phyloP scores from a whole-genome alignment of 2,888 invertebrate species.

The Eurytoma californica region DNA sequence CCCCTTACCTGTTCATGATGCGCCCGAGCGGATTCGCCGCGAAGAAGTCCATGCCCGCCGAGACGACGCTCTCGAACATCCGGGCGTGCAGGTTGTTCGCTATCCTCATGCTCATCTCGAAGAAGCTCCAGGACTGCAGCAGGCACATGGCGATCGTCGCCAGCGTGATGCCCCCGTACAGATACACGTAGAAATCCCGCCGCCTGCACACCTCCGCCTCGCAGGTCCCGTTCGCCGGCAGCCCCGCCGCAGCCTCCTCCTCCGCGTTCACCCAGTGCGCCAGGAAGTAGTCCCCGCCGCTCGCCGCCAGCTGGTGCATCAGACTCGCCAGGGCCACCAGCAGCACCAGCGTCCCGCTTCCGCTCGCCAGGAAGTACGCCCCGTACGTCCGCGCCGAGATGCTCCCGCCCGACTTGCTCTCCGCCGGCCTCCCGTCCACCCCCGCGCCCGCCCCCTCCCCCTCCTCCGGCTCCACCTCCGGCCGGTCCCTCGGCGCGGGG shows the following conservation, averaged over 20 bases:
- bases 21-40: slow-evolving; percentile 89
- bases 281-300: slow-evolving; percentile 72
- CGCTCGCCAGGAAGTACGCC: slow-evolving; percentile 67
- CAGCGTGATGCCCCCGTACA: slow-evolving; percentile 76
- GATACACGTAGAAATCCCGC: slow-evolving; percentile 76
- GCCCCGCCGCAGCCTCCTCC: slow-evolving; percentile 66
- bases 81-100: slow-evolving; percentile 87
- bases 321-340: slow-evolving; percentile 60
- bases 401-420: slow-evolving; percentile 49
- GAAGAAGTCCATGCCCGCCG: slow-evolving; percentile 91
- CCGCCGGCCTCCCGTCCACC: slow-evolving; percentile 70
- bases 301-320: slow-evolving; percentile 66
- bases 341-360: slow-evolving; percentile 61
- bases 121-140: slow-evolving; percentile 76
- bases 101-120: slow-evolving; percentile 84
- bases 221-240: slow-evolving; percentile 35
- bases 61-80: slow-evolving; percentile 88
- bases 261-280: slow-evolving; percentile 77
- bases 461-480: background rate
- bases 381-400: slow-evolving; percentile 59
- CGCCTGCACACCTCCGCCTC: slow-evolving; percentile 9
- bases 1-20: slow-evolving; percentile 81
- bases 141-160: slow-evolving; percentile 72
- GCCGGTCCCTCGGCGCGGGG: background rate
- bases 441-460: background rate